Percentiles rank a stretch among this genome's conserved stretches.
These are phyloP conservation scores for Neosalanx taihuensis DNA, from an alignment of 2,797 vertebrate species.

Conservation along the genomic window DNA sequence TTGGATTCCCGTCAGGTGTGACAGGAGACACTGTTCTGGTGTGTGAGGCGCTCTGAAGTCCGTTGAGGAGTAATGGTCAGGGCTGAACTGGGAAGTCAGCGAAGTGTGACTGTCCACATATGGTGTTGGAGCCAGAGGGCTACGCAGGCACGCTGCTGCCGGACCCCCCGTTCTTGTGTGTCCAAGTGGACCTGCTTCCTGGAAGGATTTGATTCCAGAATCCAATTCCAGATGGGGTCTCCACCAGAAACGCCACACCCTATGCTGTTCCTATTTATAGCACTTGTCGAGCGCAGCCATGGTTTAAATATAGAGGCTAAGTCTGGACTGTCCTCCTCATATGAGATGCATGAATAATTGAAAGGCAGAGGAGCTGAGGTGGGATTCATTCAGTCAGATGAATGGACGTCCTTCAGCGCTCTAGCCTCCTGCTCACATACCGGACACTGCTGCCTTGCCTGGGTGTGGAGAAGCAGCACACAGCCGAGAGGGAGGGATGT, in stretches of 20 bases:
- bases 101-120: no score
- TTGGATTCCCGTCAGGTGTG: no score
- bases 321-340: constrained; percentile 77
- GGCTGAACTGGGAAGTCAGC: no score
- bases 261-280: constrained; percentile 74
- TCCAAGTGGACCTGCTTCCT: not conserved
- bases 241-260: constrained; percentile 52
- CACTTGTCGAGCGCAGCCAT: constrained; percentile 55
- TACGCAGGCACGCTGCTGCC: no score
- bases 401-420: constrained; percentile 55
- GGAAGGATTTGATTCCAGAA: constrained; percentile 18
- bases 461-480: constrained; percentile 7
- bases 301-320: constrained; percentile 79
- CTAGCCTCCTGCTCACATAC: constrained; percentile 39
- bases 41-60: no score
- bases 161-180: not conserved
- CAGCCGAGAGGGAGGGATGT: not conserved
- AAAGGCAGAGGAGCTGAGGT: constrained; percentile 68
- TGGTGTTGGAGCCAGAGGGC: no score
- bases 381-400: constrained; percentile 68
- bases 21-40: no score
- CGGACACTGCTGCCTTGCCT: constrained; percentile 28
- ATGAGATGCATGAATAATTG: constrained; percentile 78
- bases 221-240: constrained; percentile 44
- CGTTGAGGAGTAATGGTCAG: no score